Conservation (phyloP, 2,888 invertebrate species). For the Alentia gelatinosa region DNA sequence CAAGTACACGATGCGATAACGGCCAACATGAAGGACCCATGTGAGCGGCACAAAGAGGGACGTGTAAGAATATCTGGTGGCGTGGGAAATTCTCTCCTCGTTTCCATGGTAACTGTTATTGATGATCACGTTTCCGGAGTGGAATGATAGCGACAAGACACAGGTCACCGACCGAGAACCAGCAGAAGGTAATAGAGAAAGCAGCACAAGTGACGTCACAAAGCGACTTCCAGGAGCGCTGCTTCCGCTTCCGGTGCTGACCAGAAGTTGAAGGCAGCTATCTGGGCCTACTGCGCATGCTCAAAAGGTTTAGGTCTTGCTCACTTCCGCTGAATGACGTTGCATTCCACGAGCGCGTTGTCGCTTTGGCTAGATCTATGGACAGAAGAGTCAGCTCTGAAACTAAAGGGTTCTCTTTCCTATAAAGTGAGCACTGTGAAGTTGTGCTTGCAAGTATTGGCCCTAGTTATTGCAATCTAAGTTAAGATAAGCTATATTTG, state of each 20-base stretch:
- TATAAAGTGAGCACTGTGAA: too few relatives aligned
- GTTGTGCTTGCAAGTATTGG: too few relatives aligned
- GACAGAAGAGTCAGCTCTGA: too few relatives aligned
- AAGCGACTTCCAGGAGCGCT: neutral
- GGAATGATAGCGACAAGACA: neutral
- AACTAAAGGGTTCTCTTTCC: too few relatives aligned
- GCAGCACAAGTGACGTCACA: neutral
- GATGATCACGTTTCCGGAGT: neutral
- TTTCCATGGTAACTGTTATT: neutral
- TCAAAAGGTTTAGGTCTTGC: neutral
- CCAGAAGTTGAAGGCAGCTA: neutral
- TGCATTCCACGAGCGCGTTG: neutral
- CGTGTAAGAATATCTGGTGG: too few relatives aligned
- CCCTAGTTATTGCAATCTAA: too few relatives aligned
- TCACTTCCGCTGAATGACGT: neutral
- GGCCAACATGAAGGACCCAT: too few relatives aligned
- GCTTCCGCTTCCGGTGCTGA: neutral
- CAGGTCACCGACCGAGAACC: neutral
- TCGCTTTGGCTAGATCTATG: too few relatives aligned
- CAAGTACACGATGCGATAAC: too few relatives aligned
- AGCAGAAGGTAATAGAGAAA: neutral
- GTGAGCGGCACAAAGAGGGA: too few relatives aligned
- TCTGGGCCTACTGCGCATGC: neutral
- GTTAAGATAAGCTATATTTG: too few relatives aligned
- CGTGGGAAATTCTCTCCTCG: neutral